A percentile compares a stretch with the other conserved stretches of the same genome.
phyloP scores from a whole-genome alignment of 1,140 invertebrate species.

The Euborellia annulipes region DNA sequence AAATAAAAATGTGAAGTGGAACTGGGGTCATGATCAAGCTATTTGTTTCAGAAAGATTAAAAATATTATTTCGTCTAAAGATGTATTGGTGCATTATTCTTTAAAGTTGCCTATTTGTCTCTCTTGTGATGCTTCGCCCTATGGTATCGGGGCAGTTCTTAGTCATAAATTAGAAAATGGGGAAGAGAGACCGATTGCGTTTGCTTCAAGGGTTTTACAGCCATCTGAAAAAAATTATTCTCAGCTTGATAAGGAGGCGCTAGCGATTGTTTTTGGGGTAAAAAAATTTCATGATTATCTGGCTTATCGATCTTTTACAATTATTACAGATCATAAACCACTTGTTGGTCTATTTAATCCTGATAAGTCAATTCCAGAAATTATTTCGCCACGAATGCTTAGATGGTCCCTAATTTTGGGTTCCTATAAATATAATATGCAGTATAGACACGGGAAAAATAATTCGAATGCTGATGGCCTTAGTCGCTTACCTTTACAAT shows the following conservation, averaged over 20 bases:
- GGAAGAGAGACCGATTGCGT: slow-evolving; percentile 19
- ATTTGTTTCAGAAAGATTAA: slow-evolving; percentile 16
- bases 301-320: slow-evolving; percentile 24
- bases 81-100: slow-evolving; percentile 23
- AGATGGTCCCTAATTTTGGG: neutral
- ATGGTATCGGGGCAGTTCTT: slow-evolving; percentile 24
- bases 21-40: neutral
- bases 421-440: slow-evolving; percentile 1
- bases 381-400: slow-evolving; percentile 16
- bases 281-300: slow-evolving; percentile 22
- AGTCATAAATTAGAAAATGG: slow-evolving; percentile 21
- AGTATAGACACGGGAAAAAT: neutral
- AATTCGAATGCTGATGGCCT: slow-evolving; percentile 1
- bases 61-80: slow-evolving; percentile 12
- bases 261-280: slow-evolving; percentile 16
- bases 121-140: slow-evolving; percentile 24
- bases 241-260: slow-evolving; percentile 30
- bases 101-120: slow-evolving; percentile 21
- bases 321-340: slow-evolving; percentile 32
- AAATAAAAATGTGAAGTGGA: slow-evolving; percentile 7
- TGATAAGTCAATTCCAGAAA: slow-evolving; percentile 18
- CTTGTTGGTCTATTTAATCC: slow-evolving; percentile 26
- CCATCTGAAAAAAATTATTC: slow-evolving; percentile 27
- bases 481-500: neutral
- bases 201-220: slow-evolving; percentile 19